Evolutionary conservation across 1,140 invertebrate species (phyloP), one percentile per base, ranked within the genome.

Genomic region (Drosophila erecta): DNA sequence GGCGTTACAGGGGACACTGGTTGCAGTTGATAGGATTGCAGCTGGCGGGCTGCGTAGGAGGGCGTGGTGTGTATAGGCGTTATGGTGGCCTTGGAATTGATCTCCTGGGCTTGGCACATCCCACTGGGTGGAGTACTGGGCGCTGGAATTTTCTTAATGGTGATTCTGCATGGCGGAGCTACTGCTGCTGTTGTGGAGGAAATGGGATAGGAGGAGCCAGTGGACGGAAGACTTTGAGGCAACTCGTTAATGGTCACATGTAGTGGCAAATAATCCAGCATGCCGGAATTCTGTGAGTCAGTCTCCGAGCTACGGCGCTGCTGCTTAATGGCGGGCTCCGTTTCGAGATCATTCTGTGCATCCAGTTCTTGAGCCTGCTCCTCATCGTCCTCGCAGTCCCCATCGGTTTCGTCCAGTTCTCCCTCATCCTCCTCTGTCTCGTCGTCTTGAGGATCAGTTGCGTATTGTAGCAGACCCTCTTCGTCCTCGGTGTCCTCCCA

Each of bases 401-500:
- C 57, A 4, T 64, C 56, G 7, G 38, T 50, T n/a, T 76, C 71
- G 2, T 47, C 61, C 3, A n/a, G 57, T 2, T 60, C 60, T 0
- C 33, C 70, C 0, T 69, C 79, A 14, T 50, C 79, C 3, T 69
- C 51, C 0, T 76, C 79, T 0, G 24, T 54, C 1, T 81, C 79
- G 1, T 67, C 64, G 1, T 60, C 54, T 30, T 66, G 46, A 5
- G 37, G 40, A 30, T 69, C 50, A 4, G 74, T 14, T 2, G 40
- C 54, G 41, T 79, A 87, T 1, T 64, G 58, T 50, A 81, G 20
- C 22, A 65, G 27, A 14, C 54, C 64, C n/a, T 89, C 79, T 4
- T 84, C 73, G 15, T 80, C 76, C 30, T 90, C 84, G n/a, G 73
- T 80, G 8, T 78, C 84, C 44, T 90, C 85, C 84, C 84, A 89